A percentile compares a stretch with the other conserved stretches of the same genome.
Evolutionary conservation across 2,113 vertebrate genomes (phyloP).

Genomic region (Thamnaconus septentrionalis): DNA sequence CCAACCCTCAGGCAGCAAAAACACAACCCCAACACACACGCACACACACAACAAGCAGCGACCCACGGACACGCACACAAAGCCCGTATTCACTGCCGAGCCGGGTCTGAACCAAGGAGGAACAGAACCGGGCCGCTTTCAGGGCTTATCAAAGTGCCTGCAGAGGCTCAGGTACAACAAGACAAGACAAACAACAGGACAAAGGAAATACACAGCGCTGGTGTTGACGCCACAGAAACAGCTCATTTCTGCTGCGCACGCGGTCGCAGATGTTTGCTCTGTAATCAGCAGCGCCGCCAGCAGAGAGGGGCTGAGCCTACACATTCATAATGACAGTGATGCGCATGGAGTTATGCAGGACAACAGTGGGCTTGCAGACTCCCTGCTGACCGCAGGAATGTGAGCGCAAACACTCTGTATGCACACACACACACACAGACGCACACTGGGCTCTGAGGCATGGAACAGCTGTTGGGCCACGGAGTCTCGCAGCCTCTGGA

Average conservation of each 20-base stretch:
- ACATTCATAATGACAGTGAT: constrained; percentile 28
- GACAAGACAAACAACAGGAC: constrained; percentile 1
- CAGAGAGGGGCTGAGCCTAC: constrained; percentile 12
- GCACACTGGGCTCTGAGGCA: background rate
- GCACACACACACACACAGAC: constrained; percentile 19
- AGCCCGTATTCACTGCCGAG: too few relatives aligned
- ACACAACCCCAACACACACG: too few relatives aligned
- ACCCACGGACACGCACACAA: too few relatives aligned
- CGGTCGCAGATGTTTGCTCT: constrained; percentile 27
- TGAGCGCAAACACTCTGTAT: constrained; percentile 28
- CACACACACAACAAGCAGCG: too few relatives aligned
- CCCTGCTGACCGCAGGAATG: constrained; percentile 58
- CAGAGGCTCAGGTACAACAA: background rate
- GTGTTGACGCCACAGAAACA: constrained; percentile 13
- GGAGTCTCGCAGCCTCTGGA: constrained; percentile 28
- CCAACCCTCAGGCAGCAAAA: too few relatives aligned
- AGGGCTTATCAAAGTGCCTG: too few relatives aligned
- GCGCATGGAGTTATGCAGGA: constrained; percentile 28
- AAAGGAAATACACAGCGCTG: constrained; percentile 29
- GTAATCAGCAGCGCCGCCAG: background rate
- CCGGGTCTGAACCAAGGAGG: too few relatives aligned
- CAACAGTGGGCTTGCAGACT: constrained; percentile 25
- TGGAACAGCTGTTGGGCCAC: constrained; percentile 59
- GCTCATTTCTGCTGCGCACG: constrained; percentile 28
- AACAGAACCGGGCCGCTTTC: too few relatives aligned